Evolutionary conservation across 2,888 invertebrate species (phyloP), one percentile per base, ranked within the genome.

Genomic region (Zygogramma bicolorata): DNA sequence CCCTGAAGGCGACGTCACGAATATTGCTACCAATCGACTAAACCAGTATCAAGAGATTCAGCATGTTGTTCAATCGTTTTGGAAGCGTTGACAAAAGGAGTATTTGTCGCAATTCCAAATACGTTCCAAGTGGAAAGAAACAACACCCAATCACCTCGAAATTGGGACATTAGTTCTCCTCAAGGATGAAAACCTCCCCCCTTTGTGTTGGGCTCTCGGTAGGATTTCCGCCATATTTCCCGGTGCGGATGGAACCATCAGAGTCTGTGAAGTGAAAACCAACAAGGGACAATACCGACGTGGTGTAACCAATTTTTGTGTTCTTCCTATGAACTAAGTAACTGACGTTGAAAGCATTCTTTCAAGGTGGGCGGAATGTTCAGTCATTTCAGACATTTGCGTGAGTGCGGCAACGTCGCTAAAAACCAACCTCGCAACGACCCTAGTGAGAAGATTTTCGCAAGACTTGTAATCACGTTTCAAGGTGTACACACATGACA

Each of bases 241-340:
- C 7, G 83, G 84, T 27, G 38, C 59, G 10, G 85, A 84, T 62
- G 73, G 70, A 6, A 62, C 79, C 0, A 68, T 78, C 2, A 67
- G 83, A 38, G 84, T 83, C 0, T 82, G 75, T 0, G 77, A 78
- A 0, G 72, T 85, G 6, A 77, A 76, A 29, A 84, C 83, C 1
- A 34, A 67, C 29, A 73, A 53, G 34, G 79, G 80, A 22, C 42
- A 59, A 0, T 68, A 76, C 58, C 78, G 70, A 57, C 71, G 80
- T 13, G 60, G 80, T 1, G 71, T 81, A 3, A 70, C 68, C 18
- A 77, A 78, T 25, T 38, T 82, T 20, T 81, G 81, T 60, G 72
- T 74, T 3, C 70, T 80, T 7, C 80, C 81, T 15, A 53, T 53
- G 18, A 22, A 53, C 18, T 13, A 53, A 18, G 3, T 3, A 29